Base-by-base conservation (phyloP, 2,113 vertebrate species). In the Gambusia holbrooki region DNA sequence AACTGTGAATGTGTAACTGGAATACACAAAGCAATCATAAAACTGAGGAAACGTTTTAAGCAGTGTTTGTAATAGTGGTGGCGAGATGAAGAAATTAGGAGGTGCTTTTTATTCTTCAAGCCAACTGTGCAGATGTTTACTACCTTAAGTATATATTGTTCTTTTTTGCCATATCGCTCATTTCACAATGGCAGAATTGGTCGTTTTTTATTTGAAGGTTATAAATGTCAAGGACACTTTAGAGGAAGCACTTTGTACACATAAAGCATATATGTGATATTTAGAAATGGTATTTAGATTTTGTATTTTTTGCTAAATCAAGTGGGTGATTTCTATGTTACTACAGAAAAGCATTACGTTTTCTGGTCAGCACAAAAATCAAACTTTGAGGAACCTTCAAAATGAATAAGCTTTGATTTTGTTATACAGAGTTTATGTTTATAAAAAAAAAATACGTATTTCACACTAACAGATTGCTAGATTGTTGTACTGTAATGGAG, bases 161-260 rank as follows among this genome's bases (percentile, higher is more conserved):
- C 76, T 70, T 82, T 71, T 51, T 66, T 85, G 67, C 67, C 37
- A 63, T 74, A 42, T 71, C 42, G 76, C 82, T 74, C 72, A 83
- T 80, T 63, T 75, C 60, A 63, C 82, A 58, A 71, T 80, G 77
- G 66, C 73, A 74, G 76, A 58, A 60, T 66, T 35, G 79, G 45
- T 60, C 71, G 71, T 28, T 64, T 37, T n/a, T 82, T 63, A 74
- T 87, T 77, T 81, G 69, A 68, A 82, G 64, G 75, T 80, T 87
- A 66, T 66, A 68, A 73, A 85, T 88, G 70, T 90, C 79, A 83
- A 80, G 83, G 84, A 91, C 82, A 89, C 88, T 90, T 92, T 88
- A 82, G 85, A 87, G 80, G 70, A 84, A 88, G 89, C 91, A 92
- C 90, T 92, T 92, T 92, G 76, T 87, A 86, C 75, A 77, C 27